Evolutionary conservation across 2,888 invertebrate genomes (phyloP), one percentile per base, ranked within the genome.

Genomic region (Marasmarcha lunaedactyla): DNA sequence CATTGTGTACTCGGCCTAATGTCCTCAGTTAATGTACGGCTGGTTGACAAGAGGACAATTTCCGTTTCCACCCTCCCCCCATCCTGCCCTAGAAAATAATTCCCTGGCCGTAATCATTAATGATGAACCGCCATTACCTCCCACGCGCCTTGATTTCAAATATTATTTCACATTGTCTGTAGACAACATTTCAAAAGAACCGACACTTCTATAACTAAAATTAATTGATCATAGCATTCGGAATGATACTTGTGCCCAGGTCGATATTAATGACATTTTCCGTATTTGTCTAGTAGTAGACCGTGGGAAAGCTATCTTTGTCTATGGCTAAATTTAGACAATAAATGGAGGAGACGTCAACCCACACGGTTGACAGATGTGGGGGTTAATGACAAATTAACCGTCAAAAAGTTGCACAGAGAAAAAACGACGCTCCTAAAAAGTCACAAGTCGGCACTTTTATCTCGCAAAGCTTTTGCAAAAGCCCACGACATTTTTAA

Each of bases 21-120:
- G 74, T 76, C 70, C 69, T 64, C 66, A 46, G 56, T 69, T 79
- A 79, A 79, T 78, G 79, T 62, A 63, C 52, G 65, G 61, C 59
- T 63, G 63, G 61, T 55, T 70, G 69, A 72, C 70, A 73, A 74
- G 71, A 77, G 70, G 71, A 77, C 76, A 76, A 81, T 78, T 81
- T 81, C 79, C 79, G 74, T 76, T 50, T 63, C 60, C 64, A 63
- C 67, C 76, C 77, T 71, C 65, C 71, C 71, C 71, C 63, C 64
- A 71, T 73, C 72, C 71, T 62, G 62, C 61, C 63, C 63, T 71
- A 69, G 64, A 76, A 76, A 30, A 78, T 73, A 74, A 77, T 73
- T 71, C 68, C 58, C 63, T n/a, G 58, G 60, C 67, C 70, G 71
- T 61, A 70, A 71, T 70, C 74, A 71, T 73, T 72, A 73, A 67